Percentiles rank a stretch among this genome's conserved stretches.
phyloP scores from a whole-genome alignment of 2,797 vertebrate genomes.

The Clarias pachynema region DNA sequence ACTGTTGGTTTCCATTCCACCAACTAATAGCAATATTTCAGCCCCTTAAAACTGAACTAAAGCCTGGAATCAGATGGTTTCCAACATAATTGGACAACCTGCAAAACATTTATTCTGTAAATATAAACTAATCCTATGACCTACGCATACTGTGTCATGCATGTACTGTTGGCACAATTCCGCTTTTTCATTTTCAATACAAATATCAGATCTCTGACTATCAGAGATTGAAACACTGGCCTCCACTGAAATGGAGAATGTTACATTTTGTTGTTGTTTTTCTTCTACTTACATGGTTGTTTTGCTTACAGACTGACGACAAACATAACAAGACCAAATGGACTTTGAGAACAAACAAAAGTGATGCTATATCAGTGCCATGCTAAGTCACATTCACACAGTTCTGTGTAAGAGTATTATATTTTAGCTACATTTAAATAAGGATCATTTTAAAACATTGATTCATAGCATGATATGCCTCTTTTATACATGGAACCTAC shows the following conservation, averaged over 20 bases:
- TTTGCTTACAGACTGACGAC: slow-evolving; percentile 41
- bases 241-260: neutral
- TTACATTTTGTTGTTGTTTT: neutral
- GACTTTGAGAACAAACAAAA: slow-evolving; percentile 73
- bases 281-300: neutral
- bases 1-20: neutral
- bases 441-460: slow-evolving; percentile 1
- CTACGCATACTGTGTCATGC: too few species aligned
- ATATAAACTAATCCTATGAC: neutral
- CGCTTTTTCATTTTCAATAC: neutral
- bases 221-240: neutral
- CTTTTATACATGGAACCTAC: slow-evolving; percentile 9
- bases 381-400: neutral
- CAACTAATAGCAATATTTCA: neutral
- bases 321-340: slow-evolving; percentile 58
- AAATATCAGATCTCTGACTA: neutral
- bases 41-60: neutral
- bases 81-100: neutral
- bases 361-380: slow-evolving; percentile 45
- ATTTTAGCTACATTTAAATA: slow-evolving; percentile 1
- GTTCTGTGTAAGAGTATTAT: neutral
- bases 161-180: neutral
- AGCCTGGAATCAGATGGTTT: too few species aligned
- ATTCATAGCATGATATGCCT: slow-evolving; percentile 19
- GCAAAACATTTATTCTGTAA: neutral